Base-by-base conservation (phyloP, 2,888 invertebrate species). In the Eristalis arbustorum region DNA sequence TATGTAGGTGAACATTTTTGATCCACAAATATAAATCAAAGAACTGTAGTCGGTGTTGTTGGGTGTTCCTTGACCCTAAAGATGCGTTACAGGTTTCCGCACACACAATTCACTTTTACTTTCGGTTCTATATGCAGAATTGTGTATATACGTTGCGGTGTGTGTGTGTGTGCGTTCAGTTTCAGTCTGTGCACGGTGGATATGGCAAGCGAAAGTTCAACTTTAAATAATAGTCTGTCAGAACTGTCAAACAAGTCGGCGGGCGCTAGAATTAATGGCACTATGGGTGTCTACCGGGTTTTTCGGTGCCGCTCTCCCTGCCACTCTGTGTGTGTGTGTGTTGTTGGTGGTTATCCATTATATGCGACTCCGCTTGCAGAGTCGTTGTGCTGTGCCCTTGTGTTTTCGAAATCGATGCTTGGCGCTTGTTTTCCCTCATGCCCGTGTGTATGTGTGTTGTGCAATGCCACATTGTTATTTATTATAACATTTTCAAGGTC, bases 151-250 rank as follows among this genome's bases (percentile, higher is more conserved):
- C 6, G 31, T 10, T 37, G 42, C 59, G 13, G 0, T 37, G 37
- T 66, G 59, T 75, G 63, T 49, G 57, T 57, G 11, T 34, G 59
- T 68, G 62, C n/a, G n/a, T n/a, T n/a, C n/a, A n/a, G n/a, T n/a
- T n/a, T 63, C 34, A 49, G 74, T 56, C n/a, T 69, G 34, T 64
- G 28, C 23, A 31, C 31, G 31, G 31, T 37, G 61, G 66, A 61
- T 71, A 73, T 25, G 66, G 73, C 87, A 78, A 87, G 83, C 83
- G 87, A 87, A 87, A 91, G 91, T 91, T 91, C 92, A 92, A 92
- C 92, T 92, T 92, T 92, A 92, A 92, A 92, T 92, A 92, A 92
- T 92, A 91, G 92, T 92, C 92, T 92, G 92, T 92, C 92, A 92
- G 92, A 92, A 92, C 92, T 92, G 92, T 92, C 92, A 92, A 92